These are phyloP conservation scores for Brachypterus glaber DNA, from an alignment of 2,888 invertebrate genomes.

Conservation along the genomic window DNA sequence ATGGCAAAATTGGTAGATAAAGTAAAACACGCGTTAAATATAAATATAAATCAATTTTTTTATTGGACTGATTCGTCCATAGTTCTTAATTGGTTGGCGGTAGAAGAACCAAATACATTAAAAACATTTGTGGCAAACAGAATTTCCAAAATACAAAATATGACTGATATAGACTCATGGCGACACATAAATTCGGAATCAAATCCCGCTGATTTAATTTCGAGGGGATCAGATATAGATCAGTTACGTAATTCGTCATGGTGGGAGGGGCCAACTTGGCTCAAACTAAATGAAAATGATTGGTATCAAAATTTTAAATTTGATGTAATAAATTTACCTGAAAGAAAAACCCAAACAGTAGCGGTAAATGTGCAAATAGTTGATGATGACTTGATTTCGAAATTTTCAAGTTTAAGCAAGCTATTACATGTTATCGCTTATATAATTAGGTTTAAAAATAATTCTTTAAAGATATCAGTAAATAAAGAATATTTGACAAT, in stretches of 20 bases:
- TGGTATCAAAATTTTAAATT: not conserved
- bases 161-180: conserved; percentile 10
- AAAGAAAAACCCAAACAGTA: not conserved
- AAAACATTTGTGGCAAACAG: conserved; percentile 14
- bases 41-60: too few relatives aligned
- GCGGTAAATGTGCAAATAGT: not conserved
- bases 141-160: conserved; percentile 11
- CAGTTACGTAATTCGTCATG: conserved; percentile 6
- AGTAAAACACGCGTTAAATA: conserved; percentile 2
- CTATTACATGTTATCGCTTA: conserved; percentile 4
- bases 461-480: not conserved
- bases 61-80: conserved; percentile 14
- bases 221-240: conserved; percentile 3
- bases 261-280: conserved; percentile 7
- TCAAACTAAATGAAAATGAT: not conserved
- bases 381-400: not conserved
- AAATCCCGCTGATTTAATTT: conserved; percentile 12
- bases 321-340: not conserved
- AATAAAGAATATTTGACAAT: too few relatives aligned
- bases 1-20: conserved; percentile 7
- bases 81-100: conserved; percentile 11
- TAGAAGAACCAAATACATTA: conserved; percentile 2
- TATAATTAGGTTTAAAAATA: conserved; percentile 3
- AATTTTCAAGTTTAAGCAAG: conserved; percentile 5
- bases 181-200: conserved; percentile 8